Conservation (phyloP, 1,140 invertebrate species). For the Tigriopus japonicus region DNA sequence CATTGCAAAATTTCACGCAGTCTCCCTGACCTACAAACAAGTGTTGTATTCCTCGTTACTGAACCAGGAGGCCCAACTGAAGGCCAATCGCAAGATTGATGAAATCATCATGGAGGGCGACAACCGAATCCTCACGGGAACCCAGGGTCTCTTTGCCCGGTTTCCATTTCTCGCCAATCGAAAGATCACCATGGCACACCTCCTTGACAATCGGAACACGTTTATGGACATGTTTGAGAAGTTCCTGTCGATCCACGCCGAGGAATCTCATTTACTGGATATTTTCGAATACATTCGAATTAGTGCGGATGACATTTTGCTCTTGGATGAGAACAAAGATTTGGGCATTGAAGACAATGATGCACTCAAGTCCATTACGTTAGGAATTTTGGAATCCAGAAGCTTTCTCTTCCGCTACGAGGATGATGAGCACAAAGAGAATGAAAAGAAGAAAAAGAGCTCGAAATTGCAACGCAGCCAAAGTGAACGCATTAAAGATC, state of each 20-base stretch:
- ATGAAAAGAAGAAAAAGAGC: neutral
- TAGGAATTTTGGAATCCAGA: slow-evolving; percentile 13
- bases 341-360: slow-evolving; percentile 1
- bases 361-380: slow-evolving; percentile 13
- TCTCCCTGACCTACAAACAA: slow-evolving; percentile 5
- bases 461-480: slow-evolving; percentile 7
- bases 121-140: neutral
- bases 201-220: slow-evolving; percentile 2
- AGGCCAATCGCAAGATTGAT: slow-evolving; percentile 6
- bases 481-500: slow-evolving; percentile 6
- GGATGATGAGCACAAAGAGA: slow-evolving; percentile 4
- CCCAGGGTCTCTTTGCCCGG: neutral
- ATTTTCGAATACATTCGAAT: slow-evolving; percentile 12
- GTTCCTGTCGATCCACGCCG: neutral
- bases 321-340: slow-evolving; percentile 9
- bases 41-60: neutral
- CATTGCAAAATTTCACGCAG: slow-evolving; percentile 14
- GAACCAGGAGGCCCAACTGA: neutral
- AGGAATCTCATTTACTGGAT: slow-evolving; percentile 7
- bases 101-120: slow-evolving; percentile 12
- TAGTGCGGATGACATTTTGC: slow-evolving; percentile 7
- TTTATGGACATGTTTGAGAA: slow-evolving; percentile 5
- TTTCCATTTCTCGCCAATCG: slow-evolving; percentile 1
- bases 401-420: slow-evolving; percentile 14
- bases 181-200: neutral